phyloP scores from a whole-genome alignment of 1,140 invertebrate genomes.

The Stegodyphus dumicola region DNA sequence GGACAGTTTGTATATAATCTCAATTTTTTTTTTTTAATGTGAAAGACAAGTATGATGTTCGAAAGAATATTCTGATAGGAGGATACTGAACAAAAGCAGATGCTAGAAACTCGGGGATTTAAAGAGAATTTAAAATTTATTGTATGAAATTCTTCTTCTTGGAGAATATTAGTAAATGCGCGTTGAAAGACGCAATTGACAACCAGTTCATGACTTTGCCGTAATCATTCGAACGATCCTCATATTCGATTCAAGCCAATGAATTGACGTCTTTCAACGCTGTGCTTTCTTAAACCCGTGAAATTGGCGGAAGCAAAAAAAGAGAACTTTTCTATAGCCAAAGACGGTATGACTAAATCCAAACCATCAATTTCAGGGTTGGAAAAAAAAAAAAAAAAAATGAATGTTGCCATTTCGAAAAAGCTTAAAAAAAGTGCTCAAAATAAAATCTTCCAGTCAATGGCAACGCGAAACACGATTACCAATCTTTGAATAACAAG shows the following conservation, averaged over 20 bases:
- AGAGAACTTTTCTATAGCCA: not conserved
- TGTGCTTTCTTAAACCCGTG: not conserved
- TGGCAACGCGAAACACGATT: constrained; percentile 18
- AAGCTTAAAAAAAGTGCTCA: not conserved
- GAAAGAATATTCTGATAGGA: no score
- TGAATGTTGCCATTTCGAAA: not conserved
- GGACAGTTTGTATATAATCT: no score
- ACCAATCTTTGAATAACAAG: constrained; percentile 29
- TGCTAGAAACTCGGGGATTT: no score
- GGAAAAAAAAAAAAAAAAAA: not conserved
- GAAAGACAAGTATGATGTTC: no score
- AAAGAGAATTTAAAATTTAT: no score
- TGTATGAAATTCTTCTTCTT: no score
- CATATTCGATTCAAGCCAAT: not conserved
- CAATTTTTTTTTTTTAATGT: no score
- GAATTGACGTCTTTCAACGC: not conserved
- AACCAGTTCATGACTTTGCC: not conserved
- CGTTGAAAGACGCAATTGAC: no score
- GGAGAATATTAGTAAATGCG: no score
- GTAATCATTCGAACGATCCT: not conserved
- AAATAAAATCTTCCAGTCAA: not conserved
- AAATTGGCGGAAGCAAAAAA: not conserved
- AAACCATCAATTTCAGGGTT: not conserved
- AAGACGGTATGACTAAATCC: not conserved
- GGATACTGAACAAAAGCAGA: no score